Base-by-base conservation (phyloP, 37 sponge, comb jelly and placozoan genomes). In the Beroe forskalii region DNA sequence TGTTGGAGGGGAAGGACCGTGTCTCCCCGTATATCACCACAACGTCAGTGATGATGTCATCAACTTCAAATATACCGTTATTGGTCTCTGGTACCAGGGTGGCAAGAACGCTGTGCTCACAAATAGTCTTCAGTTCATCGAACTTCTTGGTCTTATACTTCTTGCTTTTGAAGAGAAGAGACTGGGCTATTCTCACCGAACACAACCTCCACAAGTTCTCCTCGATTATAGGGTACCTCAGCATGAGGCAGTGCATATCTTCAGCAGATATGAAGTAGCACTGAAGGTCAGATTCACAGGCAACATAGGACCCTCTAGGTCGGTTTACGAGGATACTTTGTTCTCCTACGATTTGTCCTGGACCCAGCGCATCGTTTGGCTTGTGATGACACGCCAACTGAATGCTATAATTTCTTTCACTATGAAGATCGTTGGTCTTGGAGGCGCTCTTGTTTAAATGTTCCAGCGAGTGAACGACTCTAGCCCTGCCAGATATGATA, bases 331-430 rank as follows among this genome's bases (percentile, higher is more conserved):
- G 92, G 30, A 96, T 67, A 20, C 91, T 93, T 75, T 90, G 55
- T 62, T 96, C 97, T 23, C 95, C 95, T 55, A 96, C 38, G 32
- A 96, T 93, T n/a, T 27, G 76, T 0, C 96, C 96, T 19, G 95
- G 36, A 6, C 94, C 93, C 19, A 72, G 62, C 40, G 91, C 92
- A 67, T 93, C 96, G 76, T 62, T 69, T 41, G 23, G 19, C 67
- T 63, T 67, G 3, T 90, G 89, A 35, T 67, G 83, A n/a, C 43
- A 62, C 25, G 67, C 86, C 60, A 80, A 27, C 0, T 80, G 86
- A 1, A 80, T 23, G 22, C 86, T 80, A 27, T 17, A 43, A 27
- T 44, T 80, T 44, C 25, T 41, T n/a, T n/a, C n/a, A n/a, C n/a
- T n/a, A 25, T 9, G 28, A 1, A 80, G 25, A 22, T 80, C 86